These are phyloP conservation scores for Leptopterna dolabrata DNA, from an alignment of 2,888 invertebrate genomes.

Conservation along the genomic window DNA sequence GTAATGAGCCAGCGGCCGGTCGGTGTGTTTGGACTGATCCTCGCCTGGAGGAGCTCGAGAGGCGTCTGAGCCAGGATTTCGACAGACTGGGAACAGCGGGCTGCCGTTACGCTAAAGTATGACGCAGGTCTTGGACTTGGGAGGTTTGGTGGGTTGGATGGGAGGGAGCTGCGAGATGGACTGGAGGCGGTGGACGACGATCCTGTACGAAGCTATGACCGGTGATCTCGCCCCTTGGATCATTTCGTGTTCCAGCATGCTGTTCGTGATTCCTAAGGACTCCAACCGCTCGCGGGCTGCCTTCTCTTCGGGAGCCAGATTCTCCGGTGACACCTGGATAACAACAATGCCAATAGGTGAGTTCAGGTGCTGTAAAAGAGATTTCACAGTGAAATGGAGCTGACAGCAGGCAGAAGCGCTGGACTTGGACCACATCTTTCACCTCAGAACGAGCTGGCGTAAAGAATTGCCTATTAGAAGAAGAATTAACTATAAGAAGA, in stretches of 20 bases:
- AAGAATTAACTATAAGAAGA: too few relatives aligned
- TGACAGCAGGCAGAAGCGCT: too few relatives aligned
- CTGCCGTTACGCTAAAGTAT: conserved; percentile 51
- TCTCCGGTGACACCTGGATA: conserved; percentile 53
- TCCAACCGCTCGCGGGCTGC: conserved; percentile 66
- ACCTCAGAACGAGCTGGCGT: too few relatives aligned
- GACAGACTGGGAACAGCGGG: too few relatives aligned
- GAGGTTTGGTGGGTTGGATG: conserved; percentile 57
- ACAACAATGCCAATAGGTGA: too few relatives aligned
- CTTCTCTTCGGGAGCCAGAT: conserved; percentile 61
- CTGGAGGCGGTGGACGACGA: conserved; percentile 73
- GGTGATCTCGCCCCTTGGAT: conserved; percentile 74
- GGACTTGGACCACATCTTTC: too few relatives aligned
- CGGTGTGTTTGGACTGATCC: neutral
- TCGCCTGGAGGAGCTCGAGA: neutral
- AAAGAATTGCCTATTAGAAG: too few relatives aligned
- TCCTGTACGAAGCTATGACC: conserved; percentile 78
- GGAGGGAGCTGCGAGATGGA: conserved; percentile 59
- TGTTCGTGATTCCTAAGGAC: conserved; percentile 73
- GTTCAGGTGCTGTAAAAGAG: too few relatives aligned
- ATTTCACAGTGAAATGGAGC: too few relatives aligned
- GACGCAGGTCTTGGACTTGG: conserved; percentile 60
- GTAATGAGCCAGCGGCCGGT: neutral
- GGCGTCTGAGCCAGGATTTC: neutral
- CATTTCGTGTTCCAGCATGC: conserved; percentile 71